Conservation (phyloP, 2,113 vertebrate genomes). For the Agapornis roseicollis region DNA sequence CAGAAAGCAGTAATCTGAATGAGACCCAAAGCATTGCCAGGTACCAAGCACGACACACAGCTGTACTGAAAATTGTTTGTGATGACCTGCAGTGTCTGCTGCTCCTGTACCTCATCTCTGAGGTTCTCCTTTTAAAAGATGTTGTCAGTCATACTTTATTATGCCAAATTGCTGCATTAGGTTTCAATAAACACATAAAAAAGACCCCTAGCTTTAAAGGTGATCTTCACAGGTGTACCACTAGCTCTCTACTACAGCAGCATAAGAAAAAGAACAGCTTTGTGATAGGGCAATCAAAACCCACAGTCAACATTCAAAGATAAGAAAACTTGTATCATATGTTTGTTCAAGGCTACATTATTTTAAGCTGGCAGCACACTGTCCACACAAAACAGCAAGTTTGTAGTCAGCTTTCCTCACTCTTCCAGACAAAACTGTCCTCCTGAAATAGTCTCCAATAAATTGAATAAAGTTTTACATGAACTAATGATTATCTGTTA, state of each 20-base stretch:
- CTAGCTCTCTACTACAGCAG: not conserved
- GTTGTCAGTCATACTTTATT: not conserved
- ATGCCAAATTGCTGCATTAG: not conserved
- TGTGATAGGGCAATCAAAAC: not conserved
- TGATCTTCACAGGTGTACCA: not conserved
- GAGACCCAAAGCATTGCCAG: fast-evolving
- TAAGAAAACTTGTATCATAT: not conserved
- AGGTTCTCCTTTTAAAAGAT: not conserved
- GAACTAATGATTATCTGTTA: not conserved
- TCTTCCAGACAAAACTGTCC: not conserved
- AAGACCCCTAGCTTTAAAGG: not conserved
- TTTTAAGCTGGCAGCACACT: not conserved
- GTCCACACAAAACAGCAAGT: not conserved
- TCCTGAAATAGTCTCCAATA: not conserved
- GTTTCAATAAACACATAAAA: not conserved
- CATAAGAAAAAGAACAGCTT: not conserved
- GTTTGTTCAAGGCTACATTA: not conserved
- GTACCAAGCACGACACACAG: not conserved
- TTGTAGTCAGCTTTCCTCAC: not conserved
- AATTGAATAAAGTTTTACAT: not conserved
- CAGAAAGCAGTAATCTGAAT: not conserved
- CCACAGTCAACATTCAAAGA: not conserved
- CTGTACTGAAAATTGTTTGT: not conserved
- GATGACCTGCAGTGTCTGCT: not conserved
- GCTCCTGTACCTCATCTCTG: not conserved